Conservation (phyloP, 2,113 vertebrate species). For the Ctenodactylus gundi region DNA sequence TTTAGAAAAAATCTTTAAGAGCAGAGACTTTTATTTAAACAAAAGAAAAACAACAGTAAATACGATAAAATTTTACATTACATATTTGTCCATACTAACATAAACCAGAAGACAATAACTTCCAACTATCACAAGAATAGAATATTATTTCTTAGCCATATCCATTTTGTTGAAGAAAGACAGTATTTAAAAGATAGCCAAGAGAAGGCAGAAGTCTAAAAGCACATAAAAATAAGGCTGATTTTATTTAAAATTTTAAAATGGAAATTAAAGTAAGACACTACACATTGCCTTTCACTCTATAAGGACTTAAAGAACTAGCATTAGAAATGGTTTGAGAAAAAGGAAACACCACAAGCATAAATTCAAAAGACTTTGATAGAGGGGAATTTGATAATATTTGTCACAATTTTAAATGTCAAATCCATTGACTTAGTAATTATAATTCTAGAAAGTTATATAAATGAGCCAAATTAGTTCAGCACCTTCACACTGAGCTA, state of each 20-base stretch:
- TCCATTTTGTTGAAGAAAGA: background rate
- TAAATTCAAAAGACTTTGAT: background rate
- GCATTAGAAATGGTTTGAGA: background rate
- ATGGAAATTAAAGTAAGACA: background rate
- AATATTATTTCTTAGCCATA: background rate
- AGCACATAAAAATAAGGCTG: background rate
- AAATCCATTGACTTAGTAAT: background rate
- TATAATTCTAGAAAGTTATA: constrained; percentile 20
- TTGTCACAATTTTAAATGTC: background rate
- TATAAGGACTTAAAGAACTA: background rate
- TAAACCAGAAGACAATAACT: constrained; percentile 12
- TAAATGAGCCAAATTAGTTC: background rate
- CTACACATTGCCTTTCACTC: background rate
- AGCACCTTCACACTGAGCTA: too few relatives aligned
- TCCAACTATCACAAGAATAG: background rate
- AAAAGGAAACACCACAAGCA: background rate
- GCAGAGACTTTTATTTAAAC: background rate
- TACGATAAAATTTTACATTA: background rate
- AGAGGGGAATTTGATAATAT: background rate
- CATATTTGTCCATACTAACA: background rate
- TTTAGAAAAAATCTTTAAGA: background rate
- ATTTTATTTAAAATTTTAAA: background rate
- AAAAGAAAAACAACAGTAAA: background rate
- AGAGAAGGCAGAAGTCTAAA: background rate
- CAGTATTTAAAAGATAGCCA: background rate